These are phyloP conservation scores for Cantharis rustica DNA, from an alignment of 2,888 invertebrate species.

Conservation along the genomic window DNA sequence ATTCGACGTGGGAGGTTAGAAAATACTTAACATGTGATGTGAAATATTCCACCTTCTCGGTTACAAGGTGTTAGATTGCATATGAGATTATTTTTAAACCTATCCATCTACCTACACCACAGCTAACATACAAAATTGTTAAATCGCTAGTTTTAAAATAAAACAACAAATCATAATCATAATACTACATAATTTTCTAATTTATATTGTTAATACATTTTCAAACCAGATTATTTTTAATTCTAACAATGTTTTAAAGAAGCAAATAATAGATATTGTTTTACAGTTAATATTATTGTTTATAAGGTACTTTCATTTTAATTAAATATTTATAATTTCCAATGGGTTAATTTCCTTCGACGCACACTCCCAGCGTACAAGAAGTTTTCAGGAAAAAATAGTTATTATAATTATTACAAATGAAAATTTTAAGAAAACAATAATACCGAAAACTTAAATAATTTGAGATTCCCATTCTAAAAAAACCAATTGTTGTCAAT, in stretches of 20 bases:
- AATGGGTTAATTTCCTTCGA: no score
- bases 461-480: no score
- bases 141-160: slow-evolving; percentile 11
- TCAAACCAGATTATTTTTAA: not conserved
- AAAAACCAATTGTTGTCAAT: no score
- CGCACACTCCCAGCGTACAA: no score
- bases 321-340: no score
- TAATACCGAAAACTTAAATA: no score
- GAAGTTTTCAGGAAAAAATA: no score
- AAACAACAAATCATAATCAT: not conserved
- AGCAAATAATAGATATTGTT: not conserved
- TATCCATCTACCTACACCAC: slow-evolving; percentile 15
- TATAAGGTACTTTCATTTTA: no score
- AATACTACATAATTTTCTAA: not conserved
- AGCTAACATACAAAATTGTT: slow-evolving; percentile 4
- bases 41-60: slow-evolving; percentile 18
- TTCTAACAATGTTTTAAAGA: not conserved
- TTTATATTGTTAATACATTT: not conserved
- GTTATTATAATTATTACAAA: no score
- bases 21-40: slow-evolving; percentile 17
- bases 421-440: no score
- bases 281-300: not conserved
- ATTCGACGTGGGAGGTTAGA: slow-evolving; percentile 18
- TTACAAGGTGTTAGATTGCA: slow-evolving; percentile 24
- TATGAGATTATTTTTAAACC: slow-evolving; percentile 15